phyloP scores from a whole-genome alignment of 2,888 invertebrate genomes.

The Seira sanloemensis region DNA sequence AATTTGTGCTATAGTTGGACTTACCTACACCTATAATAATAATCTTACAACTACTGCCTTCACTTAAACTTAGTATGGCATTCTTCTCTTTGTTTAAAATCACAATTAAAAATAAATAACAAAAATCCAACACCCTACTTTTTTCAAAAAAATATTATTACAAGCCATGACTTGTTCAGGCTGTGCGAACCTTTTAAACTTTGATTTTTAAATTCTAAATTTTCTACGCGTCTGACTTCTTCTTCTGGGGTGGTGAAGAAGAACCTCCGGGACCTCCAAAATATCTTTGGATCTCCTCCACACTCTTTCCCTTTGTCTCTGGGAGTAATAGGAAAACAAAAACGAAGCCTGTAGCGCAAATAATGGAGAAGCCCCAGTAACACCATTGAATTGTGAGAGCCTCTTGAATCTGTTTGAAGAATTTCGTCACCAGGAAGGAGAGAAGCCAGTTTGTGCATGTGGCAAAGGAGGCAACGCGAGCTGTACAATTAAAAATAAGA shows the following conservation, averaged over 20 bases:
- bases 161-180: too few relatives aligned
- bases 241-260: background rate
- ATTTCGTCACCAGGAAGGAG: slow-evolving; percentile 79
- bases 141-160: too few relatives aligned
- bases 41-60: too few relatives aligned
- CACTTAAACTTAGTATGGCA: slow-evolving; percentile 16
- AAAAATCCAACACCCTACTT: background rate
- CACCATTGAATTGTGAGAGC: slow-evolving; percentile 66
- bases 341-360: slow-evolving; percentile 66
- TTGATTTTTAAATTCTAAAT: too few relatives aligned
- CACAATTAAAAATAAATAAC: slow-evolving; percentile 26
- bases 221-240: too few relatives aligned
- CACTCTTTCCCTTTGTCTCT: slow-evolving; percentile 68
- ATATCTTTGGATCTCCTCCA: slow-evolving; percentile 62
- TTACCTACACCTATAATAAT: too few relatives aligned
- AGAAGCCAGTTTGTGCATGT: slow-evolving; percentile 86
- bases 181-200: too few relatives aligned
- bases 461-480: slow-evolving; percentile 75
- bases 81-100: slow-evolving; percentile 26
- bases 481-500: slow-evolving; percentile 26
- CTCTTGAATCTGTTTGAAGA: slow-evolving; percentile 75
- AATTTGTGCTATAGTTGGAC: too few relatives aligned
- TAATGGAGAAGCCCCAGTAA: slow-evolving; percentile 70
- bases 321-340: slow-evolving; percentile 68
- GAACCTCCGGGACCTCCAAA: slow-evolving; percentile 49